These are phyloP conservation scores for Subanguina moxae DNA, from an alignment of 1,140 invertebrate species.

Conservation along the genomic window DNA sequence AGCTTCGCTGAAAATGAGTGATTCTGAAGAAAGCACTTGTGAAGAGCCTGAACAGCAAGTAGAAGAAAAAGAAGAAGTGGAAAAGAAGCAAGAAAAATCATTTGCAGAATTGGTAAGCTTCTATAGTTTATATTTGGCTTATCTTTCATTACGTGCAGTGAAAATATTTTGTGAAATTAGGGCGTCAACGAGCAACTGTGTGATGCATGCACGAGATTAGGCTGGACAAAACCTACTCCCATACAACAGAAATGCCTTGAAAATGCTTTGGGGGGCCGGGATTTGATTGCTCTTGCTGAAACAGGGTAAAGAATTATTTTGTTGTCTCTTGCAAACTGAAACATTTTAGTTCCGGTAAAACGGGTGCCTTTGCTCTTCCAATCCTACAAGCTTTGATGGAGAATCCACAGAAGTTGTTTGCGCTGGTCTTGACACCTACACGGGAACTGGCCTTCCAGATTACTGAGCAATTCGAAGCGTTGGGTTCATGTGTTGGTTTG, in stretches of 20 bases:
- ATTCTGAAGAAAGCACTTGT: no score
- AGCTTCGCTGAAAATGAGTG: no score
- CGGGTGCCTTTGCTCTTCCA: conserved; percentile 55
- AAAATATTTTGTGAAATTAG: conserved; percentile 19
- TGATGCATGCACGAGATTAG: conserved; percentile 23
- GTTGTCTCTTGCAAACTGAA: background rate
- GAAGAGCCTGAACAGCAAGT: no score
- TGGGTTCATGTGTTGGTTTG: conserved; percentile 50
- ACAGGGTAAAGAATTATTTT: conserved; percentile 37
- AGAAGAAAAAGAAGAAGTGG: no score
- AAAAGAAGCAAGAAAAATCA: background rate
- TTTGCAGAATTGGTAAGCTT: conserved; percentile 3
- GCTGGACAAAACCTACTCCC: conserved; percentile 34
- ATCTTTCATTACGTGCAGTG: background rate
- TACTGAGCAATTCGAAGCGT: conserved; percentile 54
- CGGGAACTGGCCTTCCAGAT: conserved; percentile 58
- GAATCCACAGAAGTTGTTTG: conserved; percentile 43
- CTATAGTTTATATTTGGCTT: background rate
- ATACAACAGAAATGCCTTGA: conserved; percentile 50
- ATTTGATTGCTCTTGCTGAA: conserved; percentile 56
- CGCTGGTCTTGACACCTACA: conserved; percentile 54
- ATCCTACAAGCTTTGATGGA: conserved; percentile 55
- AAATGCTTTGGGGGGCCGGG: conserved; percentile 43
- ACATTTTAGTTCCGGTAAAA: conserved; percentile 52
- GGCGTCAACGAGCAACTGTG: conserved; percentile 33